These are phyloP conservation scores for Hylaeus volcanicus DNA, from an alignment of 1,140 invertebrate genomes.

Conservation along the genomic window DNA sequence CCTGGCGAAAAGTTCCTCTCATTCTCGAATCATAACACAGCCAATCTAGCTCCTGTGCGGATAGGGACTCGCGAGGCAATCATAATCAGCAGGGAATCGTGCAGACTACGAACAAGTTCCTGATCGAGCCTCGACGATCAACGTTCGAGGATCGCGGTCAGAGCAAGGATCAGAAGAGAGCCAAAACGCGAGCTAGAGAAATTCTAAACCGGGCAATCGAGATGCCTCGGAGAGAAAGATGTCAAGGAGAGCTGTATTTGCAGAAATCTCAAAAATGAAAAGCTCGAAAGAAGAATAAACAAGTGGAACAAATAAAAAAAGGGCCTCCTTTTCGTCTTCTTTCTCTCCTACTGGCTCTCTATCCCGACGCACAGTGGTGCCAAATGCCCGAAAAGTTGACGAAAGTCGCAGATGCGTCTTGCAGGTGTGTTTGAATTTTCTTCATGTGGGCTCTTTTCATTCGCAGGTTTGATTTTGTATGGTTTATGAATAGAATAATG, in stretches of 20 bases:
- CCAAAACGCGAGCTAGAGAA: constrained; percentile 52
- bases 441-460: too few species aligned
- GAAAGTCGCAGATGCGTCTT: too few species aligned
- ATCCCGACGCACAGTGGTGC: not conserved
- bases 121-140: constrained; percentile 38
- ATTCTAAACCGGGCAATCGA: constrained; percentile 29
- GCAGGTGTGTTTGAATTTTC: too few species aligned
- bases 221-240: constrained; percentile 46
- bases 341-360: not conserved
- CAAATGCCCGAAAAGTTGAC: too few species aligned
- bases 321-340: not conserved
- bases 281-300: not conserved
- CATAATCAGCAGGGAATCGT: not conserved
- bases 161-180: constrained; percentile 69
- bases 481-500: too few species aligned
- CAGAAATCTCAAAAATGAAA: not conserved
- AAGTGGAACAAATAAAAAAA: not conserved
- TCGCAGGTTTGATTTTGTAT: too few species aligned
- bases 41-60: too few species aligned
- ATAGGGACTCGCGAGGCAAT: too few species aligned
- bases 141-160: constrained; percentile 48
- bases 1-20: not conserved
- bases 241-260: not conserved
- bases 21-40: too few species aligned
- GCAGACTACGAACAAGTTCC: constrained; percentile 46